Percentiles rank a stretch among this genome's conserved stretches.
Evolutionary conservation across 2,888 invertebrate species (phyloP).

Genomic region (Lasioglossum marginatum): DNA sequence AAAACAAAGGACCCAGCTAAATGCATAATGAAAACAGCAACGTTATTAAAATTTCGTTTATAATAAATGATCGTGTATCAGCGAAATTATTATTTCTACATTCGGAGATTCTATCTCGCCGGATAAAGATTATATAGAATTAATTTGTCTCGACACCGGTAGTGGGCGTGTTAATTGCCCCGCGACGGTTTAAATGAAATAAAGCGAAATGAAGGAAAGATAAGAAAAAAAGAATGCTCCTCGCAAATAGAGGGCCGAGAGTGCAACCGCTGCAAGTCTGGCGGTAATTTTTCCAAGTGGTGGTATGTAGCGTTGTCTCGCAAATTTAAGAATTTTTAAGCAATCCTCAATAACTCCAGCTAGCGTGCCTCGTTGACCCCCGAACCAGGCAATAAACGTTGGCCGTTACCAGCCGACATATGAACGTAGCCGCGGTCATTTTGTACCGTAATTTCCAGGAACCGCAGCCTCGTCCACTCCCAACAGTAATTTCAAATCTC

Average conservation of each 20-base stretch:
- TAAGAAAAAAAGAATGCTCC: not conserved
- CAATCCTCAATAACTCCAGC: constrained; percentile 2
- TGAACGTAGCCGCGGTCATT: constrained; percentile 13
- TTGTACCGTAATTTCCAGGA: constrained; percentile 17
- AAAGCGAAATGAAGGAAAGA: not conserved
- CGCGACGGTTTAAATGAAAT: not conserved
- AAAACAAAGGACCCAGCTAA: not conserved
- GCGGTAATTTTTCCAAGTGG: not conserved
- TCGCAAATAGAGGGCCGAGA: not conserved
- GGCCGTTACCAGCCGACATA: constrained; percentile 9
- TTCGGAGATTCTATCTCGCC: not conserved
- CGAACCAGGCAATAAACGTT: constrained; percentile 7
- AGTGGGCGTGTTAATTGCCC: not conserved
- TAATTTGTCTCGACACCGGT: not conserved
- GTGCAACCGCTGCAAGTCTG: not conserved
- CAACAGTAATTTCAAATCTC: constrained; percentile 16
- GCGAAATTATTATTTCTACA: not conserved
- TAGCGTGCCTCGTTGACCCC: not conserved
- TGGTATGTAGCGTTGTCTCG: not conserved
- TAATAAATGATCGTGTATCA: not conserved
- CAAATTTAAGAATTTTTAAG: not conserved
- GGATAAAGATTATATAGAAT: not conserved
- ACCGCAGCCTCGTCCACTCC: constrained; percentile 11
- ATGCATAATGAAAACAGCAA: not conserved
- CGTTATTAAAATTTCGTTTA: not conserved